Conservation (phyloP, 2,797 vertebrate species). For the Sebastes hubbsi region DNA sequence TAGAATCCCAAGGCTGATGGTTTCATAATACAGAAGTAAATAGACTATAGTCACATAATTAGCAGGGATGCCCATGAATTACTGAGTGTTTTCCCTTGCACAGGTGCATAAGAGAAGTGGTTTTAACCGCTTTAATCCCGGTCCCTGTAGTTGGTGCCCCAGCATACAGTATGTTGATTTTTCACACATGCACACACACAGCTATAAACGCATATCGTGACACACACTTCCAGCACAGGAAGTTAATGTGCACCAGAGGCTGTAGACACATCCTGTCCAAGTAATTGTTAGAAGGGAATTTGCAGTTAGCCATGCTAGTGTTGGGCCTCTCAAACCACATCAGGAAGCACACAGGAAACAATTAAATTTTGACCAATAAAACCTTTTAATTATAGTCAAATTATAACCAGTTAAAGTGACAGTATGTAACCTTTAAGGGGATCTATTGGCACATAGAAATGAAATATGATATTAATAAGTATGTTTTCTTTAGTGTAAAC, state of each 20-base stretch:
- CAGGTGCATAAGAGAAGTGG: slow-evolving; percentile 54
- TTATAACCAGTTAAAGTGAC: slow-evolving; percentile 14
- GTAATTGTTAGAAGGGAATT: slow-evolving; percentile 16
- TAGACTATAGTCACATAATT: slow-evolving; percentile 69
- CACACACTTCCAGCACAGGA: neutral
- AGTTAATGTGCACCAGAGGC: neutral
- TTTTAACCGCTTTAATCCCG: neutral
- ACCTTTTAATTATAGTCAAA: slow-evolving; percentile 30
- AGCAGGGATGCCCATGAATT: slow-evolving; percentile 62
- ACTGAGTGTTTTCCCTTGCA: slow-evolving; percentile 57
- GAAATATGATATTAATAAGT: too few species aligned
- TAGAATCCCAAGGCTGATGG: slow-evolving; percentile 70
- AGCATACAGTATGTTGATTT: slow-evolving; percentile 1
- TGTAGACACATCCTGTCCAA: neutral
- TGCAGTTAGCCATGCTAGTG: neutral
- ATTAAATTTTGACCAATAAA: slow-evolving; percentile 25
- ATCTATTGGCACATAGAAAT: too few species aligned
- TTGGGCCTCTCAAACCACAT: slow-evolving; percentile 27
- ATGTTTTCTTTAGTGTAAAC: too few species aligned
- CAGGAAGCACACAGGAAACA: slow-evolving; percentile 24
- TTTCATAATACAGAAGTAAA: slow-evolving; percentile 73
- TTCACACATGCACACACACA: neutral
- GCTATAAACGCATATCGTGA: neutral
- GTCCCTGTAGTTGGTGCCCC: neutral
- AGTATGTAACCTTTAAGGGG: neutral